Conservation (phyloP, 2,888 invertebrate species). For the Drosophila eohydei region DNA sequence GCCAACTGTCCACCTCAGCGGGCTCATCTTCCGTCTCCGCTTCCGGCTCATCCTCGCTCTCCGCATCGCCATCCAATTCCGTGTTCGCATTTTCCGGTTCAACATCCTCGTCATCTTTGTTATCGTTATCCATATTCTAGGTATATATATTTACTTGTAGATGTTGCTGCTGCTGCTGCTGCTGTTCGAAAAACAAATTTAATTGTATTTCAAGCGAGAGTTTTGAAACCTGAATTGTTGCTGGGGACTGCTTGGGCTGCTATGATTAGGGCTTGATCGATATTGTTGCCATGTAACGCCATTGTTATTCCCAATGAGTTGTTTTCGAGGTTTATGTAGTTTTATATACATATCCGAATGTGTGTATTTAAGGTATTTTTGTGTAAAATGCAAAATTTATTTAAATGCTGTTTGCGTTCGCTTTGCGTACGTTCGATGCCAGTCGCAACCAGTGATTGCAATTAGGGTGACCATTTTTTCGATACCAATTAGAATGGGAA, state of each 20-base stretch:
- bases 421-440: not conserved
- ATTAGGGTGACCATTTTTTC: slow-evolving; percentile 25
- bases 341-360: not conserved
- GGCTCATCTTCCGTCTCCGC: slow-evolving; percentile 16
- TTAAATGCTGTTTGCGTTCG: not conserved
- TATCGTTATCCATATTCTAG: slow-evolving; percentile 44
- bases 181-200: slow-evolving; percentile 1
- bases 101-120: slow-evolving; percentile 61
- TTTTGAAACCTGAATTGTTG: not conserved
- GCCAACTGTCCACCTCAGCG: slow-evolving; percentile 52
- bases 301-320: not conserved
- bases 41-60: slow-evolving; percentile 31
- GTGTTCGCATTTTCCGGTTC: slow-evolving; percentile 33
- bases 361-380: not conserved
- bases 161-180: not conserved
- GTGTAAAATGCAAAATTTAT: not conserved
- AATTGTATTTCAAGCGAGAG: slow-evolving; percentile 7
- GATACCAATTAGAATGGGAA: slow-evolving; percentile 13
- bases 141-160: not conserved
- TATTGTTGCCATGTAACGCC: slow-evolving; percentile 31
- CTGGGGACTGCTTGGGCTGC: not conserved
- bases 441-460: not conserved
- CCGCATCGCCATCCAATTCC: slow-evolving; percentile 9
- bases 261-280: slow-evolving; percentile 21
- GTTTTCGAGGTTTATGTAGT: not conserved